A percentile compares a stretch with the other conserved stretches of the same genome.
These are phyloP conservation scores for Acrobeloides nanus DNA, from an alignment of 2,888 invertebrate genomes.

Conservation along the genomic window DNA sequence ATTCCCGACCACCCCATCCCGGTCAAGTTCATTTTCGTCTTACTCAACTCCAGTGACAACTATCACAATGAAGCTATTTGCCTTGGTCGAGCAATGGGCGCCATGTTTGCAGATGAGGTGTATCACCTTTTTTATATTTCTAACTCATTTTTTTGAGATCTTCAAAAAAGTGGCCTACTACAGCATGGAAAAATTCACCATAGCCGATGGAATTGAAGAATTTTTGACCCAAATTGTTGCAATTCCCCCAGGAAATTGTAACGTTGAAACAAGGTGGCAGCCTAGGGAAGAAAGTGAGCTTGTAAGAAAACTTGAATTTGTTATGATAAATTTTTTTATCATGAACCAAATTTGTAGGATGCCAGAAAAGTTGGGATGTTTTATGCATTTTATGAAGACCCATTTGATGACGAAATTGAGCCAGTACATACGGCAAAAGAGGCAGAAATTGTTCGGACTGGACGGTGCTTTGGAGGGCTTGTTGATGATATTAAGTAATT, in stretches of 20 bases:
- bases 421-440: conserved; percentile 64
- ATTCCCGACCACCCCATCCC: conserved; percentile 53
- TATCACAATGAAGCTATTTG: conserved; percentile 31
- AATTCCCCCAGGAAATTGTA: conserved; percentile 47
- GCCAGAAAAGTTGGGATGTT: conserved; percentile 22
- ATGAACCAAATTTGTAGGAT: conserved; percentile 9
- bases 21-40: conserved; percentile 54
- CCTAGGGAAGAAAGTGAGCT: conserved; percentile 1
- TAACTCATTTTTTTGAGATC: conserved; percentile 13
- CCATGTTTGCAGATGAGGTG: conserved; percentile 55
- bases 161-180: conserved; percentile 32
- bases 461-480: conserved; percentile 59
- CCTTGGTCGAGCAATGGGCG: conserved; percentile 55
- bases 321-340: not conserved
- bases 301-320: not conserved
- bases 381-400: conserved; percentile 37
- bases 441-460: no score
- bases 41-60: conserved; percentile 53
- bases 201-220: conserved; percentile 36
- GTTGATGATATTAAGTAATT: conserved; percentile 55
- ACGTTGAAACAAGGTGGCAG: not conserved
- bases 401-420: conserved; percentile 27
- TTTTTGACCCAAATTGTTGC: conserved; percentile 31
- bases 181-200: conserved; percentile 20
- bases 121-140: not conserved